Conservation (phyloP, 2,888 invertebrate genomes). For the Erebia palarica region DNA sequence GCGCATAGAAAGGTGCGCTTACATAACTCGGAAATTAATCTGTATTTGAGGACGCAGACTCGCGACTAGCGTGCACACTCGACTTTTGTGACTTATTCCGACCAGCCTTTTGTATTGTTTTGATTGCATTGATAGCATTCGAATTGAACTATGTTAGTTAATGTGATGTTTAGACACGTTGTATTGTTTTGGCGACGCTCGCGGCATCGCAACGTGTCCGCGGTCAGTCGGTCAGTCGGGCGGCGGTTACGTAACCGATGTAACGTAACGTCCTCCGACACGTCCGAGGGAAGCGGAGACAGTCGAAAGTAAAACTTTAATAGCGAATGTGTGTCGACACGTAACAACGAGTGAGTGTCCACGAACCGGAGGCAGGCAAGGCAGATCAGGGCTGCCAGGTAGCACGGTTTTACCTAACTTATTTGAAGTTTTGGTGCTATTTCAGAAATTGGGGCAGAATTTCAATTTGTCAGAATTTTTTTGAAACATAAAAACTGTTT, state of each 20-base stretch:
- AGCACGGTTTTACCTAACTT: neutral
- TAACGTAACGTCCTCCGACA: constrained; percentile 4
- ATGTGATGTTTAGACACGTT: neutral
- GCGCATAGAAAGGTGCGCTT: constrained; percentile 41
- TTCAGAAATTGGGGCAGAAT: neutral
- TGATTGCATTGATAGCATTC: neutral
- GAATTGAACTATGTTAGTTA: neutral
- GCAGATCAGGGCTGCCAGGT: neutral
- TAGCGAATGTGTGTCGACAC: constrained; percentile 40
- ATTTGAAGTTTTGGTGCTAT: neutral
- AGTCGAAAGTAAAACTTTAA: constrained; percentile 37
- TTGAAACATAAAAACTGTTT: neutral
- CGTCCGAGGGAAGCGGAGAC: constrained; percentile 36
- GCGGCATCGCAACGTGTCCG: constrained; percentile 19
- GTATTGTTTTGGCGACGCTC: constrained; percentile 24
- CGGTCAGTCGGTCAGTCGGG: constrained; percentile 35
- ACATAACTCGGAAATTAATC: constrained; percentile 36
- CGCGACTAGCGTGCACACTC: neutral
- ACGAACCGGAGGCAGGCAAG: no score
- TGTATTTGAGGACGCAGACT: constrained; percentile 11
- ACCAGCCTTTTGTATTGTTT: no score
- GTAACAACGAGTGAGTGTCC: constrained; percentile 21
- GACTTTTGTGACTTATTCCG: no score
- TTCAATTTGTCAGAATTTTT: neutral
- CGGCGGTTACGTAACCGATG: constrained; percentile 33